Conservation (phyloP, 2,888 invertebrate genomes). For the Acrocyrtus sp. region DNA sequence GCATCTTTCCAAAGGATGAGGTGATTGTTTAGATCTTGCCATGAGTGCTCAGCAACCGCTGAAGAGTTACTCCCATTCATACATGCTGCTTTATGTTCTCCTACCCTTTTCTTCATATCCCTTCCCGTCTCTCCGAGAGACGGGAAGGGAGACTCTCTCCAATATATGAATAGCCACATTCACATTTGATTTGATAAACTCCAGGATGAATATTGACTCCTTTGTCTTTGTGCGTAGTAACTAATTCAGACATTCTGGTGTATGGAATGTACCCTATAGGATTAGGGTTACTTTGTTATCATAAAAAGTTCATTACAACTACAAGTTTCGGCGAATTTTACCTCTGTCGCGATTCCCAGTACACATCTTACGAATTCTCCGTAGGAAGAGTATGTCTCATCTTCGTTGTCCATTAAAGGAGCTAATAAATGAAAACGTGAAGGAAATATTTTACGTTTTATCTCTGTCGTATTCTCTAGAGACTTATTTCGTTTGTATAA, state of each 20-base stretch:
- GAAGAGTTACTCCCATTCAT: not conserved
- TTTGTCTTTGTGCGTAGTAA: not conserved
- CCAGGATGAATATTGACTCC: not conserved
- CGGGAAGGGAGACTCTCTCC: too few species aligned
- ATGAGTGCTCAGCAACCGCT: not conserved
- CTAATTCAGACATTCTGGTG: not conserved
- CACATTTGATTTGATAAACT: not conserved
- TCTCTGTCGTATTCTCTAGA: too few species aligned
- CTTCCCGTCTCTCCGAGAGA: slow-evolving; percentile 4
- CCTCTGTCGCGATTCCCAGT: slow-evolving; percentile 35
- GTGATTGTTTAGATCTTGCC: not conserved
- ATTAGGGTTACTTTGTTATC: too few species aligned
- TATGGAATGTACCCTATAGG: not conserved
- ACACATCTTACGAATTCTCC: slow-evolving; percentile 45
- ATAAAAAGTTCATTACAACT: too few species aligned
- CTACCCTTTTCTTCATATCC: not conserved
- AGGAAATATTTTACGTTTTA: too few species aligned
- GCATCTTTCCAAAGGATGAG: not conserved
- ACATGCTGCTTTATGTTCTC: not conserved
- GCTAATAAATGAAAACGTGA: too few species aligned
- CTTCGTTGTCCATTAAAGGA: slow-evolving; percentile 43
- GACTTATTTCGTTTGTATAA: too few species aligned
- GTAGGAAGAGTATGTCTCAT: slow-evolving; percentile 19
- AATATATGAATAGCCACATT: not conserved
- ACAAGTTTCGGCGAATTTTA: too few species aligned